These are phyloP conservation scores for Haemorhous mexicanus DNA, from an alignment of 2,113 vertebrate genomes.

Conservation along the genomic window DNA sequence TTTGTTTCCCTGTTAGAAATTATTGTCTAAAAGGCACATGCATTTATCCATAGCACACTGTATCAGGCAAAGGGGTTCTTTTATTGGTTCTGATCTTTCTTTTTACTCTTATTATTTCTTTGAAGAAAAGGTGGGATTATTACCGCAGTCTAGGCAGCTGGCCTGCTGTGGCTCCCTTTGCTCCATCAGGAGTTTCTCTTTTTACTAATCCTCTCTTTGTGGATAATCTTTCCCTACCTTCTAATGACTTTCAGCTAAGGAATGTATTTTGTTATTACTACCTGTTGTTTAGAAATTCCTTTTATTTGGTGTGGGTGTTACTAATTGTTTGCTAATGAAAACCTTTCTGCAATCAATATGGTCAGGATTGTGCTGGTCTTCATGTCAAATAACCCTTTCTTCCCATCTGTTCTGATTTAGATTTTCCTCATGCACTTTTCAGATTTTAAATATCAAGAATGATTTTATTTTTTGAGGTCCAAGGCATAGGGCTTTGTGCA, in stretches of 20 bases:
- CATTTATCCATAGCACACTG: conserved; percentile 53
- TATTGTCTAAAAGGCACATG: conserved; percentile 57
- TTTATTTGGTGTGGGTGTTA: conserved; percentile 76
- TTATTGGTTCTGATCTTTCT: conserved; percentile 60
- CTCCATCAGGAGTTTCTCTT: conserved; percentile 64
- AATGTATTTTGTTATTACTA: conserved; percentile 75
- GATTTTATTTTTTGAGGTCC: neutral
- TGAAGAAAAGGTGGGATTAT: conserved; percentile 74
- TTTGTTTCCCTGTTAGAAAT: conserved; percentile 55
- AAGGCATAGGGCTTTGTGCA: neutral
- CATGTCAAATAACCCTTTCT: conserved; percentile 9
- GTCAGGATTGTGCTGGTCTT: conserved; percentile 37
- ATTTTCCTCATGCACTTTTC: neutral
- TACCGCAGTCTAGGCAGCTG: conserved; percentile 73
- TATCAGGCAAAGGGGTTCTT: conserved; percentile 66
- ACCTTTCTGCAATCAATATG: conserved; percentile 65
- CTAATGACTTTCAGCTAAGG: conserved; percentile 70
- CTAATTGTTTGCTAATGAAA: conserved; percentile 76
- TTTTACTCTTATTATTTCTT: conserved; percentile 73
- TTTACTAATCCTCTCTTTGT: conserved; percentile 74
- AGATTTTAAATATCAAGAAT: neutral
- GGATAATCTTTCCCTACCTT: conserved; percentile 70
- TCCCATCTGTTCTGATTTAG: neutral
- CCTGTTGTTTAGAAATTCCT: conserved; percentile 78
- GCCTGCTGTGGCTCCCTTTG: conserved; percentile 72